Evolutionary conservation across 2,113 vertebrate genomes (phyloP).

Genomic region (Gymnocephalus cernua): DNA sequence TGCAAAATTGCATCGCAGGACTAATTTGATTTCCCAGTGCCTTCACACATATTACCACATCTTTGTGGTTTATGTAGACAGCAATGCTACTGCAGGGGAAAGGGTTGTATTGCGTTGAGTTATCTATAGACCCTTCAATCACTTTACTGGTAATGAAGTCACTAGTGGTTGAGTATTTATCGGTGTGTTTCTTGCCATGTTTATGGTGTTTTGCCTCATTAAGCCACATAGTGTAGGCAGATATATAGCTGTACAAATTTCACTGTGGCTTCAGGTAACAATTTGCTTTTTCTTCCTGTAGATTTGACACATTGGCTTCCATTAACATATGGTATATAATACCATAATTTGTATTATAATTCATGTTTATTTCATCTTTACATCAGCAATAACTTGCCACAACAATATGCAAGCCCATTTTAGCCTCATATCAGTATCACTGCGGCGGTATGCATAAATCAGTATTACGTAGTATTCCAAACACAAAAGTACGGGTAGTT

Average conservation of each 20-base stretch:
- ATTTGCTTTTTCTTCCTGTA: slow-evolving; percentile 15
- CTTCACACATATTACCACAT: slow-evolving; percentile 70
- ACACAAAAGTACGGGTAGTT: slow-evolving; percentile 24
- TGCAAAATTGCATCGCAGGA: slow-evolving; percentile 68
- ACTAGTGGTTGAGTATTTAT: slow-evolving; percentile 73
- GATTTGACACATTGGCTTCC: slow-evolving; percentile 33
- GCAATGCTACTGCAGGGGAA: slow-evolving; percentile 57
- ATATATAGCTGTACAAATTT: slow-evolving; percentile 41
- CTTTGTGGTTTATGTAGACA: slow-evolving; percentile 69
- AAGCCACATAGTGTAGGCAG: slow-evolving; percentile 57
- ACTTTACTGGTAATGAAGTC: slow-evolving; percentile 77
- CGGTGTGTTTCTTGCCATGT: slow-evolving; percentile 50
- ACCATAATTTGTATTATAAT: slow-evolving; percentile 48
- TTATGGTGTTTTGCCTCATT: slow-evolving; percentile 75
- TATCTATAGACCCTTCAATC: slow-evolving; percentile 69
- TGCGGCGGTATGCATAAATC: slow-evolving; percentile 30
- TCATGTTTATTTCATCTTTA: slow-evolving; percentile 58
- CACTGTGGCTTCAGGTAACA: slow-evolving; percentile 52
- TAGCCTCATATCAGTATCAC: slow-evolving; percentile 11
- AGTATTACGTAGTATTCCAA: slow-evolving; percentile 34
- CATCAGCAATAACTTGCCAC: slow-evolving; percentile 27
- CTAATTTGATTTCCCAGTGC: slow-evolving; percentile 78
- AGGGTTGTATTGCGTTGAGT: slow-evolving; percentile 55
- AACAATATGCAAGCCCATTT: slow-evolving; percentile 37
- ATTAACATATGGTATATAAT: slow-evolving; percentile 31